Percentiles rank a stretch among this genome's conserved stretches.
phyloP scores from a whole-genome alignment of 2,113 vertebrate genomes.

The Butorides virescens region DNA sequence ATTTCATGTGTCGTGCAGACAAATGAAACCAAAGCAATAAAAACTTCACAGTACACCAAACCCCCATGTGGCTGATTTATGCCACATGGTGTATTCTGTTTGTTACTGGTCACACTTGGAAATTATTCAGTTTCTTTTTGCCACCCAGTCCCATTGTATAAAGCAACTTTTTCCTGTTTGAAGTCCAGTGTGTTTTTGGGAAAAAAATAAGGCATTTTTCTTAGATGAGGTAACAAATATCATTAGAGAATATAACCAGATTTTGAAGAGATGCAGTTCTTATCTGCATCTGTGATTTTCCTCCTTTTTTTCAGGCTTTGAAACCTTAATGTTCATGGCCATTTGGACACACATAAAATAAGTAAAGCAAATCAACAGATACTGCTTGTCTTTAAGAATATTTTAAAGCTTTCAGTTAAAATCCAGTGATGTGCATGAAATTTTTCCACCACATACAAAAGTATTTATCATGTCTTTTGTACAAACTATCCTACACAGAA shows the following conservation, averaged over 20 bases:
- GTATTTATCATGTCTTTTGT: neutral
- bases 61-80: conserved; percentile 7
- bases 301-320: neutral
- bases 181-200: neutral
- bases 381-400: neutral
- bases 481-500: neutral
- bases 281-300: neutral
- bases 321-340: neutral
- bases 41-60: conserved; percentile 36
- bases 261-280: neutral
- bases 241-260: neutral
- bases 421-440: neutral
- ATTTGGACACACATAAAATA: neutral
- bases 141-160: neutral
- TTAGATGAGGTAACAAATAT: neutral
- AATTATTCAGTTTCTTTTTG: conserved; percentile 28
- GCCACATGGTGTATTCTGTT: conserved; percentile 43
- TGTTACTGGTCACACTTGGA: conserved; percentile 44
- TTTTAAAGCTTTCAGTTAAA: neutral
- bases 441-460: neutral
- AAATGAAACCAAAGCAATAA: conserved; percentile 24
- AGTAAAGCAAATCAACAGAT: neutral
- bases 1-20: conserved; percentile 36
- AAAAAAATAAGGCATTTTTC: neutral
- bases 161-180: neutral